Conservation (phyloP, 2,888 invertebrate species). For the Bugula neritina region DNA sequence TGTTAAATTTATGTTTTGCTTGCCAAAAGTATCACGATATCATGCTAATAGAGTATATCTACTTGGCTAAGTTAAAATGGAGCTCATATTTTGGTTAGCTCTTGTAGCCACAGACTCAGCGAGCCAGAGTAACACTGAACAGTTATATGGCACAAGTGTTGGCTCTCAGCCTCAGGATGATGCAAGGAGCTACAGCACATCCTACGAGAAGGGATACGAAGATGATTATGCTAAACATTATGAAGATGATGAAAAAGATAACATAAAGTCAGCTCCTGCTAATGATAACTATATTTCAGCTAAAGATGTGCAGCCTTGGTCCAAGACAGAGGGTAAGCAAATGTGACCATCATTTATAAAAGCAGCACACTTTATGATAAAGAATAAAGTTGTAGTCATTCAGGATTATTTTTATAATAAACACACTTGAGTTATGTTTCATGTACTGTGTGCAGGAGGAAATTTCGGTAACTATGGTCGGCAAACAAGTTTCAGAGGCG, state of each 20-base stretch:
- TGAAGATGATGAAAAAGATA: conserved; percentile 1
- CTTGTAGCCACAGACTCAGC: conserved; percentile 1
- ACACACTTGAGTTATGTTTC: no score
- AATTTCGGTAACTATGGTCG: conserved; percentile 19
- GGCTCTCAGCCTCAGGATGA: conserved; percentile 21
- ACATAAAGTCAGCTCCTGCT: not conserved
- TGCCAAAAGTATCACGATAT: no score
- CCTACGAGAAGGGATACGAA: conserved; percentile 19
- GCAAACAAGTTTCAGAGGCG: not conserved
- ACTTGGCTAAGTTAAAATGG: no score
- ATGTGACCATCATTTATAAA: no score
- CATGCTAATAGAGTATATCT: no score
- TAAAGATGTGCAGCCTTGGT: not conserved
- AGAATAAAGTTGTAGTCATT: no score
- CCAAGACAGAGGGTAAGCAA: conserved; percentile 12
- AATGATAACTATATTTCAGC: not conserved
- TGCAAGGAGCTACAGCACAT: conserved; percentile 24
- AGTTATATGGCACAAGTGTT: conserved; percentile 17
- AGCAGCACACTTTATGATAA: no score
- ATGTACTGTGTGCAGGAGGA: not conserved
- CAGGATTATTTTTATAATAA: no score
- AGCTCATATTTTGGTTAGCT: no score
- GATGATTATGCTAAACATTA: conserved; percentile 24
- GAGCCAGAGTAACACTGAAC: conserved; percentile 22
- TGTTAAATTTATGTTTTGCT: no score